Base-by-base conservation (phyloP, 2,113 vertebrate species). In the Channa maculata region DNA sequence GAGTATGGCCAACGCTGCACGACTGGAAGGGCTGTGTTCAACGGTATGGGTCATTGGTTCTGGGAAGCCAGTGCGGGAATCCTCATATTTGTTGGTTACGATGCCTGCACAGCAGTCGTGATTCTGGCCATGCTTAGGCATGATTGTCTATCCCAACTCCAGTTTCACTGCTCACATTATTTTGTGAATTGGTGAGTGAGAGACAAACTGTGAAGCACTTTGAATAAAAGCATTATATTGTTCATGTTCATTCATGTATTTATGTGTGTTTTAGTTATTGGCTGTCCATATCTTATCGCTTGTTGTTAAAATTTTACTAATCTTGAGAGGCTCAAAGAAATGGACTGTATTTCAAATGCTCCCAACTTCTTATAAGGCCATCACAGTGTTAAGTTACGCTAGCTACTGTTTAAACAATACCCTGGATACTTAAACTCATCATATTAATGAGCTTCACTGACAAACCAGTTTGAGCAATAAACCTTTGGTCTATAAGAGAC, bases 231-330 rank as follows among this genome's bases (percentile, higher is more conserved):
- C 24, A 24, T 24, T 24, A 24, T 24, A 24, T 24, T 24, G 24
- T 24, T 24, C 24, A 24, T 24, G 24, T 24, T 24, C 24, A 24
- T 24, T 24, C 24, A 24, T 24, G 24, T 24, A 24, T 24, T 24
- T 24, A 24, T 24, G 24, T 24, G 24, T 24, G 24, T 24, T 24
- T 24, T 24, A 24, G 24, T 24, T 24, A 24, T 24, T 24, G 24
- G 24, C 8, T 53, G 8, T 5, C 4, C 24, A 24, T 49, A 12
- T 45, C 33, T 60, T 14, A 14, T 51, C 2, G 6, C 38, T 48
- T 34, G 12, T 36, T 9, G 76, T 72, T 66, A 54, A 79, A 66
- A 24, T 48, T 44, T 66, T 43, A 66, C 62, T 24, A 1, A 24
- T 24, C 24, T 8, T 34, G 11, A 69, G 34, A 10, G 55, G 9